Base-by-base conservation (phyloP, 2,888 invertebrate species). In the Zonitis immaculata region DNA sequence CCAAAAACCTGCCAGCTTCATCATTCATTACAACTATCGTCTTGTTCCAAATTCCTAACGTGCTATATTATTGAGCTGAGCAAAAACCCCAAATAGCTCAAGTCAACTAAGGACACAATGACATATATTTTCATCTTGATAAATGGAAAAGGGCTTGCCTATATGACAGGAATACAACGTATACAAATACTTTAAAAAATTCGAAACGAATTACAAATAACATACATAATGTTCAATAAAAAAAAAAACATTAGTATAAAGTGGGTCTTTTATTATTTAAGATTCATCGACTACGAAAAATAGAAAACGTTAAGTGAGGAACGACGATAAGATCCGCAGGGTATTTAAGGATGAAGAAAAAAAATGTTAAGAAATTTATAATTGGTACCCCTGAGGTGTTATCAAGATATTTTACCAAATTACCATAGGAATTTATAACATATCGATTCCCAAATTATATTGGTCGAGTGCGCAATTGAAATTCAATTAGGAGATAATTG, bases 71-170 rank as follows among this genome's bases (percentile, higher is more conserved):
- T 39, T 39, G 39, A 39, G 39, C 39, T 20, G n/a, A 20, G 16
- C 39, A 39, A 39, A 39, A 39, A 39, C 18, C 39, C 20, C 3
- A 22, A 22, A 3, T n/a, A 18, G 35, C 35, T 35, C 35, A 42
- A 35, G 49, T 50, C 54, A 47, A 44, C 48, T 51, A 51, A 51
- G 48, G 51, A 51, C 55, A 49, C 55, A 55, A 42, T 51, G 55
- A 55, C 55, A 55, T 42, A 49, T 42, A 51, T 39, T 55, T 49
- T 55, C 51, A 55, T 55, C 55, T 55, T 51, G 55, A 55, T 55
- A 55, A 49, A 55, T 55, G 55, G 39, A 55, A 48, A 49, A 55
- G 51, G 49, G 45, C 48, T 51, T 55, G 49, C 16, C 39, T n/a
- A n/a, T n/a, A 20, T 48, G 50, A 39, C 39, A 9, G 9, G 14